A percentile compares a stretch with the other conserved stretches of the same genome.
These are phyloP conservation scores for Dolichallabes microphthalmus DNA, from an alignment of 2,113 vertebrate genomes.

Conservation along the genomic window DNA sequence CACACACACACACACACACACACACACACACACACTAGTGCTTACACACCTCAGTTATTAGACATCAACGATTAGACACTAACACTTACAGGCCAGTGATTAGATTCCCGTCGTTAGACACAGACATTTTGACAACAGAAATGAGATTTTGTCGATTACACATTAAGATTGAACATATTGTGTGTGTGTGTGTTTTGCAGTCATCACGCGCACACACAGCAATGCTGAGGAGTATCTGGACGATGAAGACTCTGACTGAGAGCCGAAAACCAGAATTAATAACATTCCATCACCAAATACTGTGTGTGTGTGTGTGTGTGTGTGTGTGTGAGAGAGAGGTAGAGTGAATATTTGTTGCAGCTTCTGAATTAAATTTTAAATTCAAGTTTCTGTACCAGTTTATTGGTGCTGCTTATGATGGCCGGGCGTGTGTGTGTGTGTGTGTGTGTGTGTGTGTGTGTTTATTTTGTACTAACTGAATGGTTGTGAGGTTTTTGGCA, in stretches of 20 bases:
- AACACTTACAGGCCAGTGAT: not conserved
- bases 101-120: too few species aligned
- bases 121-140: too few species aligned
- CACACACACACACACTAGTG: not conserved
- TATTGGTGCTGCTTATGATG: not conserved
- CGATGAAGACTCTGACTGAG: slow-evolving; percentile 95
- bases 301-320: slow-evolving; percentile 21
- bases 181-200: slow-evolving; percentile 31
- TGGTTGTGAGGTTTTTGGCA: not conserved
- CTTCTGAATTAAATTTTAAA: not conserved
- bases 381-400: slow-evolving; percentile 3
- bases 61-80: not conserved
- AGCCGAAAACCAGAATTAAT: not conserved
- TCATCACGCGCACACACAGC: slow-evolving; percentile 78
- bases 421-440: not conserved
- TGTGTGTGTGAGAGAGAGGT: not conserved
- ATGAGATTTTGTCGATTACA: too few species aligned
- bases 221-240: slow-evolving; percentile 96
- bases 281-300: slow-evolving; percentile 30
- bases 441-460: not conserved
- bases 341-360: not conserved
- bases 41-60: not conserved
- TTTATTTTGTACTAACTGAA: slow-evolving; percentile 8
- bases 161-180: not conserved
- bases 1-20: not conserved